phyloP scores from a whole-genome alignment of 2,797 vertebrate genomes.

The Fratercula arctica region DNA sequence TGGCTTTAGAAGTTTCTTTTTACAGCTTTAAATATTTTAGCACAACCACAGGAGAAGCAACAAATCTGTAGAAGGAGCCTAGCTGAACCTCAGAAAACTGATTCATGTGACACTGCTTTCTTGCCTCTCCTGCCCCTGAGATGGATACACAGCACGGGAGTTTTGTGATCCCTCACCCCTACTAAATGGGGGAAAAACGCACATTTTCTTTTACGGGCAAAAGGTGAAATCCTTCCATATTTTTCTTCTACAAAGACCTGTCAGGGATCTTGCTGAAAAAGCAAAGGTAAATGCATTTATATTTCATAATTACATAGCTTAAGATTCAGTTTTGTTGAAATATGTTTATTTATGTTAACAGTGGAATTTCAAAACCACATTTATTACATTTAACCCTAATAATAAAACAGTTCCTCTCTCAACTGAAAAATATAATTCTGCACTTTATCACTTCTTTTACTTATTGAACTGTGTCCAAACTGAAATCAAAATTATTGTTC shows the following conservation, averaged over 20 bases:
- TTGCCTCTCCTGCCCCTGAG: background rate
- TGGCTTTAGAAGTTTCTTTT: background rate
- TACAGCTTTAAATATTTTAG: background rate
- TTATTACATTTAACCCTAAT: background rate
- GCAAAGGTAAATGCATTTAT: background rate
- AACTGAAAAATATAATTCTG: background rate
- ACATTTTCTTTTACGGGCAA: background rate
- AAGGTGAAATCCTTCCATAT: background rate
- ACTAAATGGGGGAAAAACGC: background rate
- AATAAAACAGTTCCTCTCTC: background rate
- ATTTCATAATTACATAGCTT: constrained; percentile 11
- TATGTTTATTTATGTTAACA: constrained; percentile 9
- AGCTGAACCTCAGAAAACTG: background rate
- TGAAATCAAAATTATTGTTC: background rate
- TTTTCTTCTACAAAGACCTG: background rate
- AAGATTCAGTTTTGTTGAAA: background rate
- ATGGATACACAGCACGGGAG: background rate
- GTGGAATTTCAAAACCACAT: background rate
- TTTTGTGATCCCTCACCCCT: background rate
- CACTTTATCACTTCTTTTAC: background rate
- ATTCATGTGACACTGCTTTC: background rate
- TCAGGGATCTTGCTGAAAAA: background rate
- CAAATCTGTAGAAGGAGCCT: background rate
- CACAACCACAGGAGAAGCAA: background rate
- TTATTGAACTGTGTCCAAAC: background rate